A percentile compares a stretch with the other conserved stretches of the same genome.
Evolutionary conservation across 1,140 invertebrate genomes (phyloP).

Genomic region (Drusus annulatus): DNA sequence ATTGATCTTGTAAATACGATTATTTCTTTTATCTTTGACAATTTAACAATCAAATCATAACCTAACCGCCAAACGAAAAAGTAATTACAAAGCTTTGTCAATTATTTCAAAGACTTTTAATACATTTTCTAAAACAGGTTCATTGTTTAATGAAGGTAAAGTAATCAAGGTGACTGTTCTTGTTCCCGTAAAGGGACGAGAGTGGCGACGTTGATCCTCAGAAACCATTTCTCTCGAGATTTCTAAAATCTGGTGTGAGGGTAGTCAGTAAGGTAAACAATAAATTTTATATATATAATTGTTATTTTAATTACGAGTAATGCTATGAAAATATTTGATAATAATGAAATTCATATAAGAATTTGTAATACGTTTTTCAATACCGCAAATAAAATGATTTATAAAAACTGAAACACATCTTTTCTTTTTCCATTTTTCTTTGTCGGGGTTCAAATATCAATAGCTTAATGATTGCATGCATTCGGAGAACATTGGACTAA

Average conservation of each 20-base stretch:
- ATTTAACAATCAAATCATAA: slow-evolving; percentile 27
- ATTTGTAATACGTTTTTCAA: slow-evolving; percentile 53
- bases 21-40: slow-evolving; percentile 31
- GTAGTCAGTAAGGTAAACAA: slow-evolving; percentile 50
- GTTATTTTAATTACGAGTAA: slow-evolving; percentile 53
- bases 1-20: slow-evolving; percentile 31
- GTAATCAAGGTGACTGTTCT: no score
- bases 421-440: neutral
- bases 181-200: neutral
- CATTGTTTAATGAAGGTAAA: no score
- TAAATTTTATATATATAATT: slow-evolving; percentile 53
- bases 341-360: slow-evolving; percentile 47
- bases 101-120: neutral
- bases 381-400: slow-evolving; percentile 51
- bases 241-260: slow-evolving; percentile 50
- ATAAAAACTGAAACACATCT: slow-evolving; percentile 28
- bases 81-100: neutral
- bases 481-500: no score
- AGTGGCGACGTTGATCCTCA: neutral
- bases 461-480: no score
- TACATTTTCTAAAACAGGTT: no score
- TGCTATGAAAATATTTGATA: slow-evolving; percentile 53
- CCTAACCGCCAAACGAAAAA: neutral
- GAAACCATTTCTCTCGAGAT: slow-evolving; percentile 45
- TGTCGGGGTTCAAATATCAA: no score